Base-by-base conservation (phyloP, 2,797 vertebrate species). In the Semaprochilodus insignis region DNA sequence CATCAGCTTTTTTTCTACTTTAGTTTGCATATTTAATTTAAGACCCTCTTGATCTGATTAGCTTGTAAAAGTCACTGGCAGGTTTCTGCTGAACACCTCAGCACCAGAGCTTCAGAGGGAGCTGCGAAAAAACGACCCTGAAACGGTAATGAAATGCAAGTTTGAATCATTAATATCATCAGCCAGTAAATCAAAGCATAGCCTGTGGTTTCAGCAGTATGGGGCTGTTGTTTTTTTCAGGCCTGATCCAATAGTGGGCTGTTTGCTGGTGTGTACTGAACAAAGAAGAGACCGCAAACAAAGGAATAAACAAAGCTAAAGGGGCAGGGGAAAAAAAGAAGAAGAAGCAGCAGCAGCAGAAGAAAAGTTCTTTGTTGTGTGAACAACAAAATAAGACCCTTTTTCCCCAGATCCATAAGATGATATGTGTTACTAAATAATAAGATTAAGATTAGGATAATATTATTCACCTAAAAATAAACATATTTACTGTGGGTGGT, bases 1-100 rank as follows among this genome's bases (percentile, higher is more conserved):
- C 85, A 87, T 89, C 81, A 88, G 81, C 88, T 31, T 31, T 27
- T 94, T 2, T 91, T 93, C 77, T 91, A 93, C 92, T 91, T 86
- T 90, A 91, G 91, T 92, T 92, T 92, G 93, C 91, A 93, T 94
- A 94, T 93, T 92, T 93, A 93, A 95, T 94, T 93, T 93, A 89
- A 86, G 88, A 86, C 74, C 51, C 85, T 70, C 78, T 81, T 85
- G 85, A 94, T 94, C 91, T 92, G 91, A 95, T 95, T 94, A 94
- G 92, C 91, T 83, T 16, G 81, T 89, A 91, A 93, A 94, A 91
- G 27, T 85, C 84, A 93, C 90, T 88, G 84, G 88, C 67, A 6
- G 83, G 88, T 89, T 93, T 94, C 86, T 93, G 93, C 94, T 94
- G 93, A 91, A 92, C 67, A 85, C 84, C 74, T 91, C 91, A 90